Evolutionary conservation across 2,888 invertebrate species (phyloP), one percentile per base, ranked within the genome.

Genomic region (Philaethria dido): DNA sequence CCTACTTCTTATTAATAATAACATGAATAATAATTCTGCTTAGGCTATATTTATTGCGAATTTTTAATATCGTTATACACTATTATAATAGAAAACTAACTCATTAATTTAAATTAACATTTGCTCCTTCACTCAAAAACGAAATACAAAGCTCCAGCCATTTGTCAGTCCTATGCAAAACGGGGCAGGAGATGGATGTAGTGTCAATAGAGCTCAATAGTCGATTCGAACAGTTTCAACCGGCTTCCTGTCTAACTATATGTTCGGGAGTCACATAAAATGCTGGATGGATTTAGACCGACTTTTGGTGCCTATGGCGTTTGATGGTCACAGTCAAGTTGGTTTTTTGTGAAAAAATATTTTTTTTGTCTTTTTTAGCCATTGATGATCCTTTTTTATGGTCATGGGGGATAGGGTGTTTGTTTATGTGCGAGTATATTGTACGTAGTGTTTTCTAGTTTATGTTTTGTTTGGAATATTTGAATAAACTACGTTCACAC

Each of bases 101-200:
- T 57, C 22, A 54, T 62, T 29, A 52, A 44, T 11, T 16, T 33
- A 52, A 44, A n/a, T 16, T 33, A 61, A 33, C 20, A 59, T 64
- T 62, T 66, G 60, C 62, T 60, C 29, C 29, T 20, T 55, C 36
- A 22, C 18, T 25, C 48, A 29, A 50, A 55, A 57, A 33, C 39
- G 18, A 55, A 54, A 9, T 44, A 36, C 48, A 57, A 59, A 62
- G 63, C 39, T 36, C 18, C 20, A 29, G 45, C n/a, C 62, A 67
- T 63, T 67, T 67, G 63, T 67, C 59, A 62, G 57, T 59, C 42
- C 50, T 29, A n/a, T 42, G 18, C 33, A 29, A 47, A 62, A 63
- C 57, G 36, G 42, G 62, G 48, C 66, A 66, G 57, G 48, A 57
- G 57, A 62, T 62, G 25, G 62, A 62, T 62, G 48, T 39, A 57